Evolutionary conservation across 2,797 vertebrate species (phyloP).

Genomic region (Eleutherodactylus coqui): DNA sequence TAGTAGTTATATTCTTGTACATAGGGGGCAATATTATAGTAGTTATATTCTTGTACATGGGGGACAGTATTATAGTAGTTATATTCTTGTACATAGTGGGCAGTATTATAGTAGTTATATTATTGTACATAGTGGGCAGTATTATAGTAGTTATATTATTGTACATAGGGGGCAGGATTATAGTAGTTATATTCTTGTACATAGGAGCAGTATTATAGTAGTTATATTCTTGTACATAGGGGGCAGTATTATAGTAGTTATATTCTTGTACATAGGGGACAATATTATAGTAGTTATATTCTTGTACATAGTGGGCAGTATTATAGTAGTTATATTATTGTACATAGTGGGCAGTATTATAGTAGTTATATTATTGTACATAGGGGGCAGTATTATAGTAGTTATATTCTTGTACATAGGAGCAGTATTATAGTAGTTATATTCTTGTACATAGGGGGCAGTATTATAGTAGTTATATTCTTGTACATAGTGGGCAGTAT

Average conservation of each 20-base stretch:
- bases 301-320: not conserved
- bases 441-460: too few species aligned
- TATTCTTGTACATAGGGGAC: not conserved
- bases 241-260: conserved; percentile 4
- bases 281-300: conserved; percentile 6
- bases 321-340: conserved; percentile 2
- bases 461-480: too few species aligned
- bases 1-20: not conserved
- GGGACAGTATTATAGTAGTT: too few species aligned
- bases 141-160: not conserved
- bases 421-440: too few species aligned
- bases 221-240: conserved; percentile 1
- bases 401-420: not conserved
- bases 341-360: not conserved
- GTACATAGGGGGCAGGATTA: too few species aligned
- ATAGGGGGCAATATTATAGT: not conserved
- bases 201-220: conserved; percentile 5
- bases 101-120: not conserved
- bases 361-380: not conserved
- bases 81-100: too few species aligned
- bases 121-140: not conserved
- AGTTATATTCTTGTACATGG: not conserved
- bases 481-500: too few species aligned
- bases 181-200: too few species aligned
- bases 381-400: not conserved